These are phyloP conservation scores for Pocillopora damicornis DNA, from an alignment of 64 coral and sea anemone genomes.

Conservation along the genomic window DNA sequence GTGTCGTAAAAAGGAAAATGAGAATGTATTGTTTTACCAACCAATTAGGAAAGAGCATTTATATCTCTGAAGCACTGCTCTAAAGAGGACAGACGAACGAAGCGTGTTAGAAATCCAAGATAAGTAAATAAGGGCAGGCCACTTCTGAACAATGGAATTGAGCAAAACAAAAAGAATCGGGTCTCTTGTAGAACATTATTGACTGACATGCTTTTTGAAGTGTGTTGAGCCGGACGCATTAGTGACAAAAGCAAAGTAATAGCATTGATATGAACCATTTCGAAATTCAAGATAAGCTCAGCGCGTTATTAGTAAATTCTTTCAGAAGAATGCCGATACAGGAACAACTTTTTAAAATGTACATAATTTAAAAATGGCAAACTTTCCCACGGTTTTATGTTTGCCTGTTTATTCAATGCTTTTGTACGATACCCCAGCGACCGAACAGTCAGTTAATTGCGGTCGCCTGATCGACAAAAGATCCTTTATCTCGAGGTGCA, in stretches of 20 bases:
- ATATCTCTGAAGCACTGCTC: constrained; percentile 36
- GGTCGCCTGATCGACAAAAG: constrained; percentile 9
- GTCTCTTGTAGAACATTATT: not conserved
- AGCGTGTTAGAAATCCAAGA: constrained; percentile 62
- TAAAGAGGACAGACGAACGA: constrained; percentile 52
- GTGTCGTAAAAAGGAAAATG: constrained; percentile 45
- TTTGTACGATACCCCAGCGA: not conserved
- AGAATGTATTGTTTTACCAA: constrained; percentile 33
- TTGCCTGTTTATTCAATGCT: constrained; percentile 5
- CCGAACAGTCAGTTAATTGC: constrained; percentile 11
- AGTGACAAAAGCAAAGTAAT: not conserved
- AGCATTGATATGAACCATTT: not conserved
- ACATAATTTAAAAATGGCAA: constrained; percentile 34
- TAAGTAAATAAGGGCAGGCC: constrained; percentile 48
- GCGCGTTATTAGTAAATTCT: not conserved
- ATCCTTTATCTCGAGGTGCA: constrained; percentile 15
- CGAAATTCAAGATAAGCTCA: not conserved
- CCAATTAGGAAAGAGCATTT: constrained; percentile 35
- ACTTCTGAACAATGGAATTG: constrained; percentile 37
- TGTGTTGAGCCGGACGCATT: not conserved
- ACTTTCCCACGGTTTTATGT: constrained; percentile 31
- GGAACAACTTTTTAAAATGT: not conserved
- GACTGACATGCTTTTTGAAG: constrained; percentile 39
- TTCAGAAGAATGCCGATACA: constrained; percentile 8
- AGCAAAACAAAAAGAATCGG: constrained; percentile 41